These are phyloP conservation scores for Drepana falcataria DNA, from an alignment of 2,888 invertebrate genomes.

Conservation along the genomic window DNA sequence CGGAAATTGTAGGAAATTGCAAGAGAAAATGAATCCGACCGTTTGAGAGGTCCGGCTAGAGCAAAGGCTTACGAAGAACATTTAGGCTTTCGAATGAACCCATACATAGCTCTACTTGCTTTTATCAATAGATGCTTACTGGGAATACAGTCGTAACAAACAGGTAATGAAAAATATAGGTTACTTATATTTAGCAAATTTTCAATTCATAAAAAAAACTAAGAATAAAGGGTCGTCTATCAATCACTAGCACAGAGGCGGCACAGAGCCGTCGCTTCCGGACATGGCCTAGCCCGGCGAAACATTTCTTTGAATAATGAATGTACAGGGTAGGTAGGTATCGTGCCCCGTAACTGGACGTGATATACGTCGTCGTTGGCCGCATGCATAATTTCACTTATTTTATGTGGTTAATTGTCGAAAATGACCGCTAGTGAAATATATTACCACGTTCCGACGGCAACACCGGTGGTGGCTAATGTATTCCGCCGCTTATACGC, in stretches of 20 bases:
- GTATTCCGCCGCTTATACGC: conserved; percentile 64
- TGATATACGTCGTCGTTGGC: conserved; percentile 78
- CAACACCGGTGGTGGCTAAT: conserved; percentile 67
- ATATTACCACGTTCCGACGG: conserved; percentile 68
- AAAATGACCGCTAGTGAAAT: conserved; percentile 78
- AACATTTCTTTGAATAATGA: conserved; percentile 79
- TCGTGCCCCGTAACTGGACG: conserved; percentile 77
- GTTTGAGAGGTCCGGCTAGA: conserved; percentile 59
- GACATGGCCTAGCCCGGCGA: conserved; percentile 69
- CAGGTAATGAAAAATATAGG: too few species aligned
- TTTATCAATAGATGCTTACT: too few species aligned
- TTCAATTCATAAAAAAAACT: conserved; percentile 50
- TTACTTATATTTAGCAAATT: conserved; percentile 21
- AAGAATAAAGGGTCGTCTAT: conserved; percentile 67
- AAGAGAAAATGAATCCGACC: conserved; percentile 75
- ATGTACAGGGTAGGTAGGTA: conserved; percentile 70
- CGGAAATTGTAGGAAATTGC: conserved; percentile 79
- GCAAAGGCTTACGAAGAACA: conserved; percentile 19
- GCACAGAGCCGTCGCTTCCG: conserved; percentile 71
- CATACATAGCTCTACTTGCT: background rate
- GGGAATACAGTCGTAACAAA: too few species aligned
- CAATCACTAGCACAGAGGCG: conserved; percentile 74
- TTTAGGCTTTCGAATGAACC: conserved; percentile 21
- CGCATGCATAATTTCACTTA: conserved; percentile 79
- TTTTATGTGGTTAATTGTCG: conserved; percentile 79